Evolutionary conservation across 2,113 vertebrate species (phyloP).

Genomic region (Prunella fulvescens): DNA sequence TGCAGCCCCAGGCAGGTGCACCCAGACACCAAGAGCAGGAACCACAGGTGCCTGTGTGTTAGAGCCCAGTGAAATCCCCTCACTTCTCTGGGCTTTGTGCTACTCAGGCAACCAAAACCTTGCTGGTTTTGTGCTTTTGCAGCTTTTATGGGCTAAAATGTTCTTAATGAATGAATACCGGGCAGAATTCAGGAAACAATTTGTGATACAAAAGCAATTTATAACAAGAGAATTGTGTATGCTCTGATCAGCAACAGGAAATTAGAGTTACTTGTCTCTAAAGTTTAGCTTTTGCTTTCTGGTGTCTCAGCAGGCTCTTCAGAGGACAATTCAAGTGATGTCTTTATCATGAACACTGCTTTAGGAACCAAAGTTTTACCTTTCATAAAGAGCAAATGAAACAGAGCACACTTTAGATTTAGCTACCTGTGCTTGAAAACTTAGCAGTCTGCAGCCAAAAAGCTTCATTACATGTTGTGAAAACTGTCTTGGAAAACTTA

Average conservation of each 20-base stretch:
- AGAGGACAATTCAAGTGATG: not conserved
- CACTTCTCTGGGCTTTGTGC: not conserved
- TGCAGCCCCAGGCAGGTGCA: conserved; percentile 37
- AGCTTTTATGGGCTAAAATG: not conserved
- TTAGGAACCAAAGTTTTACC: not conserved
- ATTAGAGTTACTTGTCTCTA: not conserved
- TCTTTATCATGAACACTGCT: not conserved
- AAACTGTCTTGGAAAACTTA: not conserved
- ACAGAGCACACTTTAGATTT: not conserved
- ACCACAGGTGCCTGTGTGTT: not conserved
- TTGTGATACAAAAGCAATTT: not conserved
- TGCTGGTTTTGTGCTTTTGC: not conserved
- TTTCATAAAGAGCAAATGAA: not conserved
- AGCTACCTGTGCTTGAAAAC: not conserved
- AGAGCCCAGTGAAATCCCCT: not conserved
- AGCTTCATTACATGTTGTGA: not conserved
- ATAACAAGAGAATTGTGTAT: not conserved
- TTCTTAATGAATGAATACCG: not conserved
- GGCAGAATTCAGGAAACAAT: not conserved
- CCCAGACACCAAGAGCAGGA: not conserved
- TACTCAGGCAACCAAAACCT: not conserved
- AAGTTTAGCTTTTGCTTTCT: not conserved
- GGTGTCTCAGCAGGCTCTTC: not conserved
- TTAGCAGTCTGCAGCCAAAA: not conserved
- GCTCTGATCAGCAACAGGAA: not conserved